phyloP scores from a whole-genome alignment of 1,140 invertebrate species.

The Aphaenogaster floridana region DNA sequence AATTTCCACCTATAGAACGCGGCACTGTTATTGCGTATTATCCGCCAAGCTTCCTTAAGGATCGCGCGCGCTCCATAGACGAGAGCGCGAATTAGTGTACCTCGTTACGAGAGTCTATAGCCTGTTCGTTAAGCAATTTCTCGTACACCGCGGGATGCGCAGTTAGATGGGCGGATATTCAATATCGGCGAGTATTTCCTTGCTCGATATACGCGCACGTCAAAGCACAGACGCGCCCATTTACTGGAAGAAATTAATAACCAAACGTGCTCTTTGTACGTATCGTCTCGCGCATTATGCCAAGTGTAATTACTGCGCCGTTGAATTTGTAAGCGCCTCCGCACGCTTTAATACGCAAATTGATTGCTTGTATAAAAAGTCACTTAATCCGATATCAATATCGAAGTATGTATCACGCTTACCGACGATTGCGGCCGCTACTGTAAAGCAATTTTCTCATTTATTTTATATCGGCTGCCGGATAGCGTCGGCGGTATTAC shows the following conservation, averaged over 20 bases:
- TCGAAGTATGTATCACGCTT: background rate
- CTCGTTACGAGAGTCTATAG: constrained; percentile 71
- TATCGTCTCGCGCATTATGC: constrained; percentile 4
- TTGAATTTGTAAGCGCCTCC: background rate
- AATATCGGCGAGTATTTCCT: constrained; percentile 80
- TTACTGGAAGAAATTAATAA: constrained; percentile 48
- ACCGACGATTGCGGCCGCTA: background rate
- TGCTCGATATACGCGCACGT: constrained; percentile 38
- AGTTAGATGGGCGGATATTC: constrained; percentile 77
- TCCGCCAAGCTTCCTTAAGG: constrained; percentile 49
- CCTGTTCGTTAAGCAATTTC: constrained; percentile 77
- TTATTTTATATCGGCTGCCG: background rate
- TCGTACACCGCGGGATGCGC: constrained; percentile 68
- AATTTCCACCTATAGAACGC: constrained; percentile 23
- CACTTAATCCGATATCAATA: constrained; percentile 32
- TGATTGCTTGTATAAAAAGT: constrained; percentile 43
- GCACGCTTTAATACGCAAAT: background rate
- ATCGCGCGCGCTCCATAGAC: constrained; percentile 46
- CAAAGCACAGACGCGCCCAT: constrained; percentile 44
- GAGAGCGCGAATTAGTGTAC: constrained; percentile 69
- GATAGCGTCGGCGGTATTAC: background rate
- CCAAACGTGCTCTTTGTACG: background rate
- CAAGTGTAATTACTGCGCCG: constrained; percentile 36
- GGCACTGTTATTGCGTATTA: constrained; percentile 34
- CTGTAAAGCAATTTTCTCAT: constrained; percentile 37